Evolutionary conservation across 2,888 invertebrate species (phyloP).

Genomic region (Epicampocera succincta): DNA sequence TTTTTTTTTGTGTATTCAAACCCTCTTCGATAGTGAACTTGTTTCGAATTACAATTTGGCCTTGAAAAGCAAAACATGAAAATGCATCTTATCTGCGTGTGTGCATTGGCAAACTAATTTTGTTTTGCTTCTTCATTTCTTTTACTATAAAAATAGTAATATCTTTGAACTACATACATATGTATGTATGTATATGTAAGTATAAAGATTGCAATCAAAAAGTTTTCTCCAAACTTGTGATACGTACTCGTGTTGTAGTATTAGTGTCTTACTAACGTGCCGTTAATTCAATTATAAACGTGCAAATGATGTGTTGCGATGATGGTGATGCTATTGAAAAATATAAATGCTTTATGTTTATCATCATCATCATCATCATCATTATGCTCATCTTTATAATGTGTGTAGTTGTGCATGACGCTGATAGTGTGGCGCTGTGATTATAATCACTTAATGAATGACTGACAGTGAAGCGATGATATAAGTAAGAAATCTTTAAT

Average conservation of each 20-base stretch:
- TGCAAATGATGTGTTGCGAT: constrained; percentile 69
- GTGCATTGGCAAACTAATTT: too few species aligned
- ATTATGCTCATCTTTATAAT: constrained; percentile 18
- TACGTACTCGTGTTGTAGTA: neutral
- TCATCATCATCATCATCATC: constrained; percentile 33
- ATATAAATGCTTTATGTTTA: constrained; percentile 37
- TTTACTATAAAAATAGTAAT: neutral
- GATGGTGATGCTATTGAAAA: neutral
- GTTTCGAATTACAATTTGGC: too few species aligned
- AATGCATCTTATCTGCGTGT: too few species aligned
- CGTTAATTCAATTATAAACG: constrained; percentile 71
- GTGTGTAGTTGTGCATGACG: constrained; percentile 26
- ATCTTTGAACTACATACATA: constrained; percentile 10
- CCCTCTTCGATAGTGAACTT: too few species aligned
- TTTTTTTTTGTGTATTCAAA: too few species aligned
- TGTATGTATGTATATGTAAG: too few species aligned
- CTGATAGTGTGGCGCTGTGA: constrained; percentile 38
- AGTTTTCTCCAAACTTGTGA: constrained; percentile 32
- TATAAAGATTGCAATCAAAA: constrained; percentile 24
- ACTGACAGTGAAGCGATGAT: constrained; percentile 10
- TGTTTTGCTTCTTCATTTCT: too few species aligned
- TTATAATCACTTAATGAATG: constrained; percentile 40
- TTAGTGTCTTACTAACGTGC: constrained; percentile 61
- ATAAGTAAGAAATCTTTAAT: neutral
- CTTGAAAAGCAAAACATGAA: too few species aligned